Conservation (phyloP, 2,888 invertebrate genomes). For the Rhingia campestris region DNA sequence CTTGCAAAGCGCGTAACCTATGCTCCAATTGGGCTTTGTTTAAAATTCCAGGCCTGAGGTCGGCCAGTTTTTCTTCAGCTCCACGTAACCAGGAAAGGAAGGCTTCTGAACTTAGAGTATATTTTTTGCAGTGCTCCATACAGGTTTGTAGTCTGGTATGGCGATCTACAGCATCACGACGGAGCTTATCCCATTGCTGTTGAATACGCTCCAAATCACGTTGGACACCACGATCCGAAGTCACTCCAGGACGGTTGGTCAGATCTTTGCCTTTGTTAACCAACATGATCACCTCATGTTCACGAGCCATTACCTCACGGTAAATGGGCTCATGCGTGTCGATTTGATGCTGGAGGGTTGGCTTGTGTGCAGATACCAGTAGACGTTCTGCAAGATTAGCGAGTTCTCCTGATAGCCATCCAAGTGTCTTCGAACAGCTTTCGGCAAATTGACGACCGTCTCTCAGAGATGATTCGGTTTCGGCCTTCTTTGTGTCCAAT, state of each 20-base stretch:
- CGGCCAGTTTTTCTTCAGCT: conserved; percentile 92
- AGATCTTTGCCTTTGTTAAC: conserved; percentile 94
- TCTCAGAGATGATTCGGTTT: conserved; percentile 92
- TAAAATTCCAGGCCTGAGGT: conserved; percentile 90
- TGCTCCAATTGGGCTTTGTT: conserved; percentile 93
- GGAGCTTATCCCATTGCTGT: conserved; percentile 95
- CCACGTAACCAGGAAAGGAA: conserved; percentile 95
- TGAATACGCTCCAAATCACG: conserved; percentile 94
- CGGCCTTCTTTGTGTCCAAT: conserved; percentile 93
- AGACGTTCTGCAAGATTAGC: conserved; percentile 89
- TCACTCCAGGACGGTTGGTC: conserved; percentile 83
- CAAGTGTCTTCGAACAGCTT: conserved; percentile 93
- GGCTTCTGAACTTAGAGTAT: conserved; percentile 91
- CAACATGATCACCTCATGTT: conserved; percentile 96
- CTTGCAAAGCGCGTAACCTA: conserved; percentile 93
- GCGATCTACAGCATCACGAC: conserved; percentile 93
- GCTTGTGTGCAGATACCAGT: conserved; percentile 92
- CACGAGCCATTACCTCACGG: conserved; percentile 92
- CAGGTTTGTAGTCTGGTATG: conserved; percentile 94
- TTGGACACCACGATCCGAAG: conserved; percentile 85
- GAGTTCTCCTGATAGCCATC: conserved; percentile 93
- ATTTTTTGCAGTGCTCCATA: conserved; percentile 95
- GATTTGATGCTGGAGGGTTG: conserved; percentile 92
- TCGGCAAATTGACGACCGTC: conserved; percentile 96
- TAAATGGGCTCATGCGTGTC: conserved; percentile 95